phyloP scores from a whole-genome alignment of 1,140 invertebrate genomes.

The Meloidogyne chitwoodi region DNA sequence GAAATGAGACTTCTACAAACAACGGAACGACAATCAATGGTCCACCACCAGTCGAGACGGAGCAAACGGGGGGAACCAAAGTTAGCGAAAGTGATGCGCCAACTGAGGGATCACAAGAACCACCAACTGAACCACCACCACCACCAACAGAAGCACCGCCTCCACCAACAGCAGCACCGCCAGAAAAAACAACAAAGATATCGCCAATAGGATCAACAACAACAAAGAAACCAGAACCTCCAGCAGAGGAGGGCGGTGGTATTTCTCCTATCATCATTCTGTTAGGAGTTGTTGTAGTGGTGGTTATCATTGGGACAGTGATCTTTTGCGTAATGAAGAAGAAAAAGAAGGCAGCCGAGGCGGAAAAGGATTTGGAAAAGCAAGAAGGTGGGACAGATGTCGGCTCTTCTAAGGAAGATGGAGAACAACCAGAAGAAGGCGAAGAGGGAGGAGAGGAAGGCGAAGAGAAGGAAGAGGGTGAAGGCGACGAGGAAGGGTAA shows the following conservation, averaged over 20 bases:
- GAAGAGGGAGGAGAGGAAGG: not conserved
- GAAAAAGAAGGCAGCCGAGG: not conserved
- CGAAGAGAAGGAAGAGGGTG: not conserved
- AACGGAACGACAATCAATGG: too few species aligned
- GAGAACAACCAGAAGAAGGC: not conserved
- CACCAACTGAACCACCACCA: too few species aligned
- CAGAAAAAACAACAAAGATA: not conserved
- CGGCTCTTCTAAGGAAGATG: not conserved
- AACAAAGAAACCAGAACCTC: not conserved
- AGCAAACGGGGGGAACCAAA: too few species aligned
- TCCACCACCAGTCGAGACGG: too few species aligned
- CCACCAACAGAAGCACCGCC: too few species aligned
- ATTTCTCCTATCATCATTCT: not conserved
- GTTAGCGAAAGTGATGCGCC: too few species aligned
- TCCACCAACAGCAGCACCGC: not conserved
- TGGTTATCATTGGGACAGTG: not conserved
- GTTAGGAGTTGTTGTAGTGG: not conserved
- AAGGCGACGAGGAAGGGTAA: not conserved
- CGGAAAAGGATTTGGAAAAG: not conserved
- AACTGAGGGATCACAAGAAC: too few species aligned
- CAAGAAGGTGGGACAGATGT: not conserved
- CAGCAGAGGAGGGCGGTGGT: not conserved
- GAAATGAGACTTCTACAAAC: too few species aligned
- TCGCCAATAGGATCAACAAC: not conserved
- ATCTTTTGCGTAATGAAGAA: not conserved